Percentiles rank a stretch among this genome's conserved stretches.
These are phyloP conservation scores for Philereme transversata DNA, from an alignment of 2,888 invertebrate species.

Conservation along the genomic window DNA sequence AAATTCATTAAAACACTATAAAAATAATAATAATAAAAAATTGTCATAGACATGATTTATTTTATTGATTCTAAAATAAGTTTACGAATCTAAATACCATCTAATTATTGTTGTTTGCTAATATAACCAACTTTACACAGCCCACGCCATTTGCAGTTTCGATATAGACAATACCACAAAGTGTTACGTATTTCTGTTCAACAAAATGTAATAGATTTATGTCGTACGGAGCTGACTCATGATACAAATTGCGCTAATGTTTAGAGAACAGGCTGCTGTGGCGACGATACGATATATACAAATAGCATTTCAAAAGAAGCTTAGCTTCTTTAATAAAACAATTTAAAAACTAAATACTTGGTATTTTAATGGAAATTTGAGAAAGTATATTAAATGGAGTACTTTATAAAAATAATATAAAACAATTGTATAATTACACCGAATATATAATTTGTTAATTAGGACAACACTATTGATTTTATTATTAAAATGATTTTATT, in stretches of 20 bases:
- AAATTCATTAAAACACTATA: no score
- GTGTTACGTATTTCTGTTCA: not conserved
- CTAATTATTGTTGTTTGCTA: not conserved
- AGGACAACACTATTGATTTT: no score
- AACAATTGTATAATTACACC: no score
- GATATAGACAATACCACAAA: no score
- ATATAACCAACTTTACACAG: no score
- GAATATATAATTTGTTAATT: not conserved
- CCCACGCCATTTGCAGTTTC: no score
- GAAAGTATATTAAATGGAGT: constrained; percentile 1
- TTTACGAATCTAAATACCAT: no score
- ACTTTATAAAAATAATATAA: no score
- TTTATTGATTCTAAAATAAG: no score
- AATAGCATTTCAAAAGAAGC: constrained; percentile 11
- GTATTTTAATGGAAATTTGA: not conserved
- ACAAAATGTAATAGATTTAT: not conserved
- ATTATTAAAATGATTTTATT: no score
- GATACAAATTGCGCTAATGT: not conserved
- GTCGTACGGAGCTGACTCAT: not conserved
- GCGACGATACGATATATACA: not conserved
- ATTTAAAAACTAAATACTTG: constrained; percentile 1
- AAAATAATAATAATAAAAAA: no score
- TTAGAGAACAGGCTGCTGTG: not conserved
- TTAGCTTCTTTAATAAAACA: constrained; percentile 13
- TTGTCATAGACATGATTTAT: constrained; percentile 5